A percentile compares a stretch with the other conserved stretches of the same genome.
phyloP scores from a whole-genome alignment of 2,113 vertebrate genomes.

The Dicerorhinus sumatrensis region DNA sequence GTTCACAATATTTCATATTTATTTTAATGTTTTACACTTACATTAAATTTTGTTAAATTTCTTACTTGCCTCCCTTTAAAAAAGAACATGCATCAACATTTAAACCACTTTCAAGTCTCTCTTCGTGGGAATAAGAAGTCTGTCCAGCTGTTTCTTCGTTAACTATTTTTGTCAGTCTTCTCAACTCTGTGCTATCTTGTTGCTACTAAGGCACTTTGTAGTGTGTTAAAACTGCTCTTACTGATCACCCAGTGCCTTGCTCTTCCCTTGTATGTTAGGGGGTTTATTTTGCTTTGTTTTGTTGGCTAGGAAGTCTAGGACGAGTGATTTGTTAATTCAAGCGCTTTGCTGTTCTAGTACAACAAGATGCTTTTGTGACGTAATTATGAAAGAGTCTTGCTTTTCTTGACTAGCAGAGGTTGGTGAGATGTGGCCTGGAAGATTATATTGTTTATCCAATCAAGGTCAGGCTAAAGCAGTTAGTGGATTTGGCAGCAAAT shows the following conservation, averaged over 20 bases:
- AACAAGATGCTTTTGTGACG: slow-evolving; percentile 43
- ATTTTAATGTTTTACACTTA: not conserved
- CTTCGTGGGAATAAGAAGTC: not conserved
- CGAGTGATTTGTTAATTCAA: slow-evolving; percentile 52
- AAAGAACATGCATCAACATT: not conserved
- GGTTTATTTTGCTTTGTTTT: slow-evolving; percentile 10
- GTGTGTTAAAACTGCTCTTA: not conserved
- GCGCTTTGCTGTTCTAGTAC: slow-evolving; percentile 50
- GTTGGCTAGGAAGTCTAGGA: not conserved
- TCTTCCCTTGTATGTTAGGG: not conserved
- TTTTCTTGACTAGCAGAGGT: slow-evolving; percentile 58
- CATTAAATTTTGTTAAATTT: slow-evolving; percentile 36
- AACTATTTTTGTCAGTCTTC: not conserved
- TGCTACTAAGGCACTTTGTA: not conserved
- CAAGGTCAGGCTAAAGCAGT: slow-evolving; percentile 52
- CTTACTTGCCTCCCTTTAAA: not conserved
- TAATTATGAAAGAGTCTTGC: slow-evolving; percentile 45
- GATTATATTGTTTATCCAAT: slow-evolving; percentile 60
- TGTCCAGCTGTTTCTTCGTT: not conserved
- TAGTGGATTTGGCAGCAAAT: slow-evolving; percentile 60
- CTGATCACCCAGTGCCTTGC: not conserved
- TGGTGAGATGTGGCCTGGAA: slow-evolving; percentile 27
- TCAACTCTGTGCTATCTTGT: not conserved
- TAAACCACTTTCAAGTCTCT: not conserved
- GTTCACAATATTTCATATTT: not conserved